Conservation (phyloP, 1,140 invertebrate genomes). For the Bombus impatiens region DNA sequence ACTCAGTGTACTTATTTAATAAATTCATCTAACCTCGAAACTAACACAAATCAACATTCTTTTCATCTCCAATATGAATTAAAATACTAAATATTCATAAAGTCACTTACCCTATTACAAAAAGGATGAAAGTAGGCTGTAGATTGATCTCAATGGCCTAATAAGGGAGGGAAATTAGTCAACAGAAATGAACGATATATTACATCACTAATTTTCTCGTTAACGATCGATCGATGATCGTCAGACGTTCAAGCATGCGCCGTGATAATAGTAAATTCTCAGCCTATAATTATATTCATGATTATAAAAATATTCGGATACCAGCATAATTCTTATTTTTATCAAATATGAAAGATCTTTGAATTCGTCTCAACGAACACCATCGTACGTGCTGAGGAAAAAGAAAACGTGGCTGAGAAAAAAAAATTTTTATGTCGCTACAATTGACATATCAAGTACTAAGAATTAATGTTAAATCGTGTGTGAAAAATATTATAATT, state of each 20-base stretch:
- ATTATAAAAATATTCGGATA: background rate
- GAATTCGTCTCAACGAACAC: too few species aligned
- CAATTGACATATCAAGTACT: too few species aligned
- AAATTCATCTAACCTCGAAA: background rate
- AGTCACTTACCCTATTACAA: background rate
- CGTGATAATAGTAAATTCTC: background rate
- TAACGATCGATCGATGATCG: background rate
- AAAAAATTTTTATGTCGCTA: too few species aligned
- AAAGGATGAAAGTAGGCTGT: too few species aligned
- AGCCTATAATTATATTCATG: background rate
- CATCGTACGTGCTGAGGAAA: too few species aligned
- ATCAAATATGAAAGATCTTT: background rate
- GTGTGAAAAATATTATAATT: too few species aligned
- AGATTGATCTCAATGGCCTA: background rate
- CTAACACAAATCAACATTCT: background rate
- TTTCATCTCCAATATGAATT: background rate
- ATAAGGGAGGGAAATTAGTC: background rate
- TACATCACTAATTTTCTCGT: background rate
- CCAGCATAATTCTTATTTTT: background rate
- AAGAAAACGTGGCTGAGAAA: too few species aligned
- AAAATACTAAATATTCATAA: background rate
- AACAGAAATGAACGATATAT: background rate
- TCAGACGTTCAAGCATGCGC: background rate
- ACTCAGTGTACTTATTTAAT: background rate
- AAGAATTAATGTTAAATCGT: too few species aligned